These are phyloP conservation scores for Catamblyrhynchus diadema DNA, from an alignment of 2,797 vertebrate species.

Conservation along the genomic window DNA sequence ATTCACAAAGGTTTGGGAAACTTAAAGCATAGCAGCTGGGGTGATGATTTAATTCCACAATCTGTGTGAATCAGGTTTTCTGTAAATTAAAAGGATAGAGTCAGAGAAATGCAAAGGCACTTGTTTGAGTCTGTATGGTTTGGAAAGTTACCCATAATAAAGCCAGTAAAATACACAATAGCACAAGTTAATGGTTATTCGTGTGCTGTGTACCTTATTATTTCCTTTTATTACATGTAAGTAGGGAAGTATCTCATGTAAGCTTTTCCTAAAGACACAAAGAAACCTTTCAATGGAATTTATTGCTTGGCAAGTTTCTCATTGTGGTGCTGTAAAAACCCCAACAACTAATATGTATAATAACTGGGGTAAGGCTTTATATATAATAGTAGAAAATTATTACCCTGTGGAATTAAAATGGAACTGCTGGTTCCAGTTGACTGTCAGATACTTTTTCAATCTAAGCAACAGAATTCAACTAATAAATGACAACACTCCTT, in stretches of 20 bases:
- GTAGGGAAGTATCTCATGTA: conserved; percentile 49
- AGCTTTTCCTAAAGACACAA: conserved; percentile 61
- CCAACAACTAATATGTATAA: conserved; percentile 23
- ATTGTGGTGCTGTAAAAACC: conserved; percentile 35
- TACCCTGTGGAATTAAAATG: conserved; percentile 48
- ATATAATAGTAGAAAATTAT: conserved; percentile 55
- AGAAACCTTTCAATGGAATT: conserved; percentile 54
- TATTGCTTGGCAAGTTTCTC: conserved; percentile 57
- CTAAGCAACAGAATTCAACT: conserved; percentile 26
- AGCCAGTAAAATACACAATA: conserved; percentile 30
- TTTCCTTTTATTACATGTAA: conserved; percentile 40
- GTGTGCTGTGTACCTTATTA: conserved; percentile 35
- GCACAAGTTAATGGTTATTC: conserved; percentile 42
- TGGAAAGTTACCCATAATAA: conserved; percentile 35
- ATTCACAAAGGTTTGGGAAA: conserved; percentile 66
- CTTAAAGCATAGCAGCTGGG: conserved; percentile 56
- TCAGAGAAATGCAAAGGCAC: conserved; percentile 38
- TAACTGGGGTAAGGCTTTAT: conserved; percentile 35
- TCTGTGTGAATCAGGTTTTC: conserved; percentile 62
- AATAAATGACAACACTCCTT: conserved; percentile 39
- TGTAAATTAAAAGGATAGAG: conserved; percentile 46
- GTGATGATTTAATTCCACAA: conserved; percentile 53
- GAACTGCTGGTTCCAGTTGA: conserved; percentile 43
- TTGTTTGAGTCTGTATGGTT: background rate
- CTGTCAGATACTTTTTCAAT: conserved; percentile 46